A percentile compares a stretch with the other conserved stretches of the same genome.
Evolutionary conservation across 2,797 vertebrate species (phyloP).

Genomic region (Gymnodraco acuticeps): DNA sequence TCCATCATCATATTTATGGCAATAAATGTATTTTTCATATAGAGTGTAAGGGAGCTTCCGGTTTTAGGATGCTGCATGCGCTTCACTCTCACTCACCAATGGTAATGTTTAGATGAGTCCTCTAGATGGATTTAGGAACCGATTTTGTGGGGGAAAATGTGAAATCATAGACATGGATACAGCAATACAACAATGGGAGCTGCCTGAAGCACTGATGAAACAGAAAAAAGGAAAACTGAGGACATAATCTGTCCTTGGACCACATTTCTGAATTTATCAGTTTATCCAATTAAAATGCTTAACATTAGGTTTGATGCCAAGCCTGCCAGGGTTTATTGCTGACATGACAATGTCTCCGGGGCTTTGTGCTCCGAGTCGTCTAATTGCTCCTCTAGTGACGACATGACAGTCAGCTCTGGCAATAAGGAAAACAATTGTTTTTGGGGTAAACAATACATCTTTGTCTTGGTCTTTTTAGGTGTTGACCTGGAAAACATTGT

Average conservation of each 20-base stretch:
- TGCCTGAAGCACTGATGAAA: not conserved
- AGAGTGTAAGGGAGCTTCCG: too few species aligned
- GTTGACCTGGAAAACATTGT: slow-evolving; percentile 99
- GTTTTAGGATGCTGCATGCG: too few species aligned
- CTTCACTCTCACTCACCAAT: too few species aligned
- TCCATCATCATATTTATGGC: too few species aligned
- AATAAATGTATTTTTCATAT: too few species aligned
- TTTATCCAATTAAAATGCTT: slow-evolving; percentile 65
- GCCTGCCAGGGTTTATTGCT: slow-evolving; percentile 52
- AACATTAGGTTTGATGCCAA: slow-evolving; percentile 48
- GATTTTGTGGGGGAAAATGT: too few species aligned
- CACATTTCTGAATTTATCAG: slow-evolving; percentile 16
- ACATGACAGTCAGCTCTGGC: slow-evolving; percentile 31
- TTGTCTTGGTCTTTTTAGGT: slow-evolving; percentile 79
- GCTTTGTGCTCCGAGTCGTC: slow-evolving; percentile 63
- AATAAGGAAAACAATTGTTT: slow-evolving; percentile 24
- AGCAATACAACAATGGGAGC: not conserved
- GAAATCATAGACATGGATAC: too few species aligned
- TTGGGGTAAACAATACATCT: slow-evolving; percentile 42
- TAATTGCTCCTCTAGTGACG: slow-evolving; percentile 72
- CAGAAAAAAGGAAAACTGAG: slow-evolving; percentile 18
- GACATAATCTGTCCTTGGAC: slow-evolving; percentile 15
- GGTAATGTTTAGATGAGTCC: too few species aligned
- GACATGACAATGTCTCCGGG: slow-evolving; percentile 57
- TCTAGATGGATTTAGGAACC: too few species aligned